Evolutionary conservation across 2,113 vertebrate genomes (phyloP).

Genomic region (Meleagris gallopavo): DNA sequence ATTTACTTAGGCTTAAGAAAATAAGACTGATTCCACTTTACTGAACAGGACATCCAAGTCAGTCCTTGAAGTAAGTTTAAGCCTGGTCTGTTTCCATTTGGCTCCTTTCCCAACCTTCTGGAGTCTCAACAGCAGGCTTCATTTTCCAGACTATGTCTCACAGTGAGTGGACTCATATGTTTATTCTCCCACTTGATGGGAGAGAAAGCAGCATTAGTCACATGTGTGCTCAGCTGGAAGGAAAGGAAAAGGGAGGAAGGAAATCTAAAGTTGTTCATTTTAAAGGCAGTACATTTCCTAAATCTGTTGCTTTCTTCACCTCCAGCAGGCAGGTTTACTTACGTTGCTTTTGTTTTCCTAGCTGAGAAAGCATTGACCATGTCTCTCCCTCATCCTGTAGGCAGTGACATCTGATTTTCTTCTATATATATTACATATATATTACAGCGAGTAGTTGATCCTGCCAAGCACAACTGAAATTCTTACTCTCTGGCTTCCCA

Average conservation of each 20-base stretch:
- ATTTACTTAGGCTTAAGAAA: background rate
- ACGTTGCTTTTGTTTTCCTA: background rate
- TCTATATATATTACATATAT: background rate
- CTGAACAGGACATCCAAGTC: background rate
- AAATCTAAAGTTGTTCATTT: background rate
- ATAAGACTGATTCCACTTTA: background rate
- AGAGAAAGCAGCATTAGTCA: constrained; percentile 11
- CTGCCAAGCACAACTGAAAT: background rate
- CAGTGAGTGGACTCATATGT: background rate
- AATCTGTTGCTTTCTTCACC: background rate
- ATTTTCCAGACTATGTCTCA: constrained; percentile 29
- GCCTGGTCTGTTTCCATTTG: background rate
- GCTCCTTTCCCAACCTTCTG: background rate
- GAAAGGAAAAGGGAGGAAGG: background rate
- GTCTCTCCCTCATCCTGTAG: background rate
- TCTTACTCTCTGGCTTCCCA: background rate
- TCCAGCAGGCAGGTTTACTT: background rate
- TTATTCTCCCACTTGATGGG: constrained; percentile 7
- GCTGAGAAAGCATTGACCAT: background rate
- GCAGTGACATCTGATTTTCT: background rate
- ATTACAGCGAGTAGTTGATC: background rate
- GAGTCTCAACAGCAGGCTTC: constrained; percentile 24
- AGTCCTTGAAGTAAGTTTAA: background rate
- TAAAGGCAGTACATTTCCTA: background rate
- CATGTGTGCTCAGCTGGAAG: background rate